Conservation (phyloP, 2,797 vertebrate genomes). For the Gambelia wislizenii region DNA sequence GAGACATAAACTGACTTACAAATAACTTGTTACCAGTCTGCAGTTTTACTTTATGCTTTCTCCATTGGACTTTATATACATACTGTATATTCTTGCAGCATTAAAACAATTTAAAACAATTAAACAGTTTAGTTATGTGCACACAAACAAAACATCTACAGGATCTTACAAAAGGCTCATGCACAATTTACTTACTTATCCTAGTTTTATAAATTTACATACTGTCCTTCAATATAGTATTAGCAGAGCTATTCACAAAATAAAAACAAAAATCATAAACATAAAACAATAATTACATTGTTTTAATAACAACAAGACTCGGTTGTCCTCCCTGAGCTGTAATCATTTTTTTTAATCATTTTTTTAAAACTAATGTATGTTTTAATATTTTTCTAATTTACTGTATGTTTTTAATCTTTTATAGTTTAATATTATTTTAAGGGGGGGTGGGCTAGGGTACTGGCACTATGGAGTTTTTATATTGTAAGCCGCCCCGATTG, state of each 20-base stretch:
- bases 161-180: background rate
- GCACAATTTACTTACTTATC: background rate
- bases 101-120: background rate
- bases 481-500: too few relatives aligned
- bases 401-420: too few relatives aligned
- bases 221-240: background rate
- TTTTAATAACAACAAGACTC: too few relatives aligned
- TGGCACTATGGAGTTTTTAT: too few relatives aligned
- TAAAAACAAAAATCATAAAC: background rate
- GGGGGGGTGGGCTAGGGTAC: too few relatives aligned
- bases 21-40: background rate
- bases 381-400: too few relatives aligned
- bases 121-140: background rate
- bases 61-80: background rate
- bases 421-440: too few relatives aligned
- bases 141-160: background rate
- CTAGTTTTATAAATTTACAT: background rate
- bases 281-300: too few relatives aligned
- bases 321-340: too few relatives aligned
- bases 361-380: too few relatives aligned
- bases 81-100: fast-evolving
- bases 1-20: background rate
- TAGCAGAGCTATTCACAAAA: background rate
- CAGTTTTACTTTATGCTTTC: background rate
- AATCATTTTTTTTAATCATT: too few relatives aligned